Evolutionary conservation across 1,140 invertebrate genomes (phyloP).

Genomic region (Drosophila oshimai): DNA sequence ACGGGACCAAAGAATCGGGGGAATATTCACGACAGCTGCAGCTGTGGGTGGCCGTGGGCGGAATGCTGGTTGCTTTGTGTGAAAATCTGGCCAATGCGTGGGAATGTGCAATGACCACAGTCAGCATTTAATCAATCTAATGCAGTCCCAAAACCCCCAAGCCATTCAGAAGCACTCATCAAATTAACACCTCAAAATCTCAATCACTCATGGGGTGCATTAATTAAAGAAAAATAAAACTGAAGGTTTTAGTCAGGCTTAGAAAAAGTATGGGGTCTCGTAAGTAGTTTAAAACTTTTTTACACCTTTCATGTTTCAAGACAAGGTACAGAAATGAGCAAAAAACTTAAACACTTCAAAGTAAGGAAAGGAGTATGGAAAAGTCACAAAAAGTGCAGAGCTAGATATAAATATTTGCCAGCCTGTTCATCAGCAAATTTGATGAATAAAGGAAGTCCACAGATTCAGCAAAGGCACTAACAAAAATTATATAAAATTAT

Average conservation of each 20-base stretch:
- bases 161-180: conserved; percentile 5
- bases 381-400: conserved; percentile 5
- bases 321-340: neutral
- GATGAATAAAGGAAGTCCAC: conserved; percentile 3
- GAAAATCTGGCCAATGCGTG: conserved; percentile 25
- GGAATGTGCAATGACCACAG: conserved; percentile 21
- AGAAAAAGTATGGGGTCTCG: neutral
- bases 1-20: neutral
- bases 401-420: conserved; percentile 27
- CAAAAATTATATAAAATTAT: neutral
- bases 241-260: neutral
- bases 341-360: neutral
- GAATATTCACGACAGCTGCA: conserved; percentile 53
- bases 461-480: neutral
- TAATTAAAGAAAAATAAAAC: conserved; percentile 25
- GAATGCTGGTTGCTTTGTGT: conserved; percentile 8
- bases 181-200: conserved; percentile 55
- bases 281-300: neutral
- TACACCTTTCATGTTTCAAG: neutral
- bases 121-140: conserved; percentile 55
- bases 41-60: conserved; percentile 2
- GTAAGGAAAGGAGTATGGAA: neutral
- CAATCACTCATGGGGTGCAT: conserved; percentile 33
- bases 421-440: conserved; percentile 22
- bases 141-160: conserved; percentile 5